Conservation (phyloP, 2,888 invertebrate species). For the Scaptomyza parva region DNA sequence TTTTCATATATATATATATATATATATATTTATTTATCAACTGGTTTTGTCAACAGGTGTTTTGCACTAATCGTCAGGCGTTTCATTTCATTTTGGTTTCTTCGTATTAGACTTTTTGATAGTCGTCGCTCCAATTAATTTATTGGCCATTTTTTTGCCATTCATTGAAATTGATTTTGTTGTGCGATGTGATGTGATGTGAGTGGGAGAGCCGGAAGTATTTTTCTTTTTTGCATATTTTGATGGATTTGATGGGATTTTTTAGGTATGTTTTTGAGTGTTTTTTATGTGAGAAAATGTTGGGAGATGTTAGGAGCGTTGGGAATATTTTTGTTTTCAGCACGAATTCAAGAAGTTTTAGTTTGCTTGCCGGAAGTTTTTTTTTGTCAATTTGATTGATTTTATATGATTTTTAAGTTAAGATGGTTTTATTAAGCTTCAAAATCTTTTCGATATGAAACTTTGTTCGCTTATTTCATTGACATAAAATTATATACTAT, state of each 20-base stretch:
- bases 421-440: no score
- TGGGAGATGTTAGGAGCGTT: background rate
- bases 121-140: conserved; percentile 75
- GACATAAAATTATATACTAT: no score
- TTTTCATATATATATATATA: no score
- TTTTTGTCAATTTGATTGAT: no score
- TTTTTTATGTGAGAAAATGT: background rate
- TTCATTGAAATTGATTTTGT: conserved; percentile 35
- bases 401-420: no score
- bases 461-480: no score
- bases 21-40: no score
- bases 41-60: conserved; percentile 75
- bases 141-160: conserved; percentile 48
- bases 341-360: background rate
- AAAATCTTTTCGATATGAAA: no score
- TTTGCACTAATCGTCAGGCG: conserved; percentile 72
- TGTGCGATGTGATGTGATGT: no score
- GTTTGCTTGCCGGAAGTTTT: no score
- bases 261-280: background rate
- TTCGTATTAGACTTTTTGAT: conserved; percentile 38
- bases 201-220: conserved; percentile 61
- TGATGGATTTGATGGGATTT: conserved; percentile 9
- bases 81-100: conserved; percentile 1
- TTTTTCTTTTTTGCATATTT: conserved; percentile 20
- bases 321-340: background rate